Base-by-base conservation (phyloP, 2,888 invertebrate genomes). In the Serripes groenlandicus region DNA sequence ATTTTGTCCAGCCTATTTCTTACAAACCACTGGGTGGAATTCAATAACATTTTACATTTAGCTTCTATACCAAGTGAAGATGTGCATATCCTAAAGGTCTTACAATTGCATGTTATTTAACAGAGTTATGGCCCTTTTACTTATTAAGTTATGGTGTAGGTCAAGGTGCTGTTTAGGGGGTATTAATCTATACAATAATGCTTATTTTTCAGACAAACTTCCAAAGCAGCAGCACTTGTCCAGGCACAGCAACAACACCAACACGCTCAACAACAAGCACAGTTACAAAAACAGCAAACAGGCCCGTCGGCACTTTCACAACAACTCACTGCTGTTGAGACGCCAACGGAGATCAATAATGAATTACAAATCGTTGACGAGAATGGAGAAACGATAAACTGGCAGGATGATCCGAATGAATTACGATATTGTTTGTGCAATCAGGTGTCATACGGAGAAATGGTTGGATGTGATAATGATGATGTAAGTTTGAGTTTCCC, bases 401-500 rank as follows among this genome's bases (percentile, higher is more conserved):
- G 98, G 98, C 97, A 97, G 0, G 98, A 97, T 91, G 99, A 99
- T 95, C 98, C 99, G 1, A 98, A 99, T 95, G 99, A 99, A 95
- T 99, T 98, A 0, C 96, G 97, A 90, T 99, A 99, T 95, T 99
- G 99, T 95, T 96, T 98, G 91, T 99, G 99, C 95, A 98, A 99
- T 95, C 98, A 99, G 95, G 98, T 99, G 28, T 98, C 98, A 0
- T 99, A 99, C 93, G 99, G 99, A 0, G 98, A 98, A 94, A 99
- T 99, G 99, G 99, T 99, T 60, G 99, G 99, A 83, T 99, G 99
- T 95, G 99, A 99, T 95, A 99, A 99, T 95, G 97, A 97, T 94
- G 97, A 98, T 93, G 98, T 98, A 95, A 96, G 97, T 62, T 2
- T 56, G 49, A 3, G n/a, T 28, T 18, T 66, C 23, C 7, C 2